Base-by-base conservation (phyloP, 1,140 invertebrate genomes). In the Mizuhopecten yessoensis region DNA sequence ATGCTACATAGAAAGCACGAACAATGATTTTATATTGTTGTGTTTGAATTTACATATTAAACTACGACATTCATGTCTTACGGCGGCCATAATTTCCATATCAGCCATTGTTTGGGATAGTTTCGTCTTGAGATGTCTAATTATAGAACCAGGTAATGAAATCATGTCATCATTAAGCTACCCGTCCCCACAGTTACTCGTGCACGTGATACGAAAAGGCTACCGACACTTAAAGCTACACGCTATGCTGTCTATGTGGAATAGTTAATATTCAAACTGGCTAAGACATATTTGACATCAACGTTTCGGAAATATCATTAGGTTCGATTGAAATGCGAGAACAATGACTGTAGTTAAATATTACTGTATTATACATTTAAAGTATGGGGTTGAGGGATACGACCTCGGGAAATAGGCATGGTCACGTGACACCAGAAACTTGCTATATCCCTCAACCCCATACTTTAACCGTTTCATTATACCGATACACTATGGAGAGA, bases 51-150 rank as follows among this genome's bases (percentile, higher is more conserved):
- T 75, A 29, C 57, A 75, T 75, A 75, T 29, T 17, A 75, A 75
- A 75, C 17, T 75, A 75, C 57, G 57, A 75, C 57, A 75, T 23
- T 17, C 57, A 11, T 75, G 1, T 75, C 57, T 75, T 75, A 75
- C 29, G 57, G 57, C 57, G n/a, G 57, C n/a, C 57, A 75, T 75
- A 75, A 75, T n/a, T 75, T 75, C n/a, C 57, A 75, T 75, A 75
- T 75, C 57, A 75, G n/a, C 1, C n/a, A 75, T n/a, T 75, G 57
- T 75, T 75, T 29, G 57, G 23, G 15, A 75, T 3, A 29, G 57
- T n/a, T 75, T 75, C 57, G 57, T 75, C 57, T 29, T 75, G 57
- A 75, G 29, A 75, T 29, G 57, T 75, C 57, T 75, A 75, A 75
- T 75, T 75, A 75, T 75, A 29, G 9, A 7, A 29, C 23, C 57